Conservation (phyloP, 2,113 vertebrate genomes). For the Periophthalmus modestus region DNA sequence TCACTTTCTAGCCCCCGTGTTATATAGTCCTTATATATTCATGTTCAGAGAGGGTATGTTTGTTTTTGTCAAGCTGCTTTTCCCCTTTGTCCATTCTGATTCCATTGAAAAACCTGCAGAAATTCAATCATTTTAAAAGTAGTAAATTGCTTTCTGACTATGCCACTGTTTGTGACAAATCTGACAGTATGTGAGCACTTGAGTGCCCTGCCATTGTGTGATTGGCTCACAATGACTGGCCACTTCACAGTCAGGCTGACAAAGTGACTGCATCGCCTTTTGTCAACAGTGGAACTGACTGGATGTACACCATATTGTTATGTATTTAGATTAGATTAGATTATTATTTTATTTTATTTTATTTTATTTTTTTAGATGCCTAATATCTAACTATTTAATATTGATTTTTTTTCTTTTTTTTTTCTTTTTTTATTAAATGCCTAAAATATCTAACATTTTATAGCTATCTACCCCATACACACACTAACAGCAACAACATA, state of each 20-base stretch:
- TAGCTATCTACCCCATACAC: no score
- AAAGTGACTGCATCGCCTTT: constrained; percentile 8
- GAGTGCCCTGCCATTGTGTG: constrained; percentile 41
- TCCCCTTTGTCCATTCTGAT: constrained; percentile 7
- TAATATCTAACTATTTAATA: no score
- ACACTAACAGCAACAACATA: no score
- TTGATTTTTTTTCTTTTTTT: no score
- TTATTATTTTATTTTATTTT: no score
- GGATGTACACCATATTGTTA: background rate
- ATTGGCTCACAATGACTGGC: constrained; percentile 30
- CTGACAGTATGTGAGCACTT: constrained; percentile 46
- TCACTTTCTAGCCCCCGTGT: background rate
- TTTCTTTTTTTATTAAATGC: no score
- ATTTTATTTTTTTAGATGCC: no score
- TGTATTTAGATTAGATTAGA: no score
- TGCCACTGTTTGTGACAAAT: constrained; percentile 44
- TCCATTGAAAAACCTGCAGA: constrained; percentile 29
- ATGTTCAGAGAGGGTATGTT: background rate
- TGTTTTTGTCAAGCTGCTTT: background rate
- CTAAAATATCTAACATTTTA: no score
- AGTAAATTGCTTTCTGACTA: constrained; percentile 25
- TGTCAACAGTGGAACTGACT: constrained; percentile 14
- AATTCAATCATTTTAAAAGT: constrained; percentile 21
- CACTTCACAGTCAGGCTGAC: background rate
- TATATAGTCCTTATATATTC: background rate